phyloP scores from a whole-genome alignment of 1,140 invertebrate genomes.

The Phenacoccus solenopsis region DNA sequence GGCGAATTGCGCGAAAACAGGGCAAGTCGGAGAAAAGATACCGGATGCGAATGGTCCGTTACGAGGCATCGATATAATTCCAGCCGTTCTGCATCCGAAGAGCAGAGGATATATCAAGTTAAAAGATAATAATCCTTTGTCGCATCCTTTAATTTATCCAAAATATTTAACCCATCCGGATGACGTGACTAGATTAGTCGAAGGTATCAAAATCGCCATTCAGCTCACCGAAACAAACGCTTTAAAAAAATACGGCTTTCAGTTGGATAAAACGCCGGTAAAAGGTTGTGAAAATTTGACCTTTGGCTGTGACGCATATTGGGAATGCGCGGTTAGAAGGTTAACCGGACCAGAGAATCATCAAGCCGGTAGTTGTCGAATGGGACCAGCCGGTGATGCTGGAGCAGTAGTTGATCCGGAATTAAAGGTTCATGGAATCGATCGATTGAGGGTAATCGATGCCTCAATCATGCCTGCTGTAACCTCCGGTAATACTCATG shows the following conservation, averaged over 20 bases:
- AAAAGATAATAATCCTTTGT: conserved; percentile 57
- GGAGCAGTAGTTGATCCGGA: conserved; percentile 56
- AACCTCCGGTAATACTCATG: conserved; percentile 65
- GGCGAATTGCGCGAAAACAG: conserved; percentile 66
- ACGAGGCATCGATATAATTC: conserved; percentile 47
- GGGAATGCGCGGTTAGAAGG: conserved; percentile 61
- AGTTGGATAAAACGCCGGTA: conserved; percentile 52
- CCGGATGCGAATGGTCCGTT: conserved; percentile 30
- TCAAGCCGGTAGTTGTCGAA: conserved; percentile 67
- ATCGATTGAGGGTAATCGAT: conserved; percentile 57
- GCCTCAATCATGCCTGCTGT: conserved; percentile 65
- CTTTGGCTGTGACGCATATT: conserved; percentile 63
- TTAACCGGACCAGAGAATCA: conserved; percentile 72
- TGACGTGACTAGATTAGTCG: conserved; percentile 57
- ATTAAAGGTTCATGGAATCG: conserved; percentile 51
- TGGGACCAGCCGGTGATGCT: conserved; percentile 55
- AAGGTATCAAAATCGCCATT: conserved; percentile 59
- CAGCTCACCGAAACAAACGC: conserved; percentile 50
- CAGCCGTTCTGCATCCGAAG: conserved; percentile 60
- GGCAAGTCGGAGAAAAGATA: conserved; percentile 61
- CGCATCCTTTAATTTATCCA: conserved; percentile 68
- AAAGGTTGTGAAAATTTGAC: conserved; percentile 54
- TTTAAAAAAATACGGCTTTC: conserved; percentile 53
- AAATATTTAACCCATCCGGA: conserved; percentile 66
- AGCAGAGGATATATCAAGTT: conserved; percentile 64